A percentile compares a stretch with the other conserved stretches of the same genome.
Conservation (phyloP, 2,113 vertebrate species). For the Lathamus discolor region DNA sequence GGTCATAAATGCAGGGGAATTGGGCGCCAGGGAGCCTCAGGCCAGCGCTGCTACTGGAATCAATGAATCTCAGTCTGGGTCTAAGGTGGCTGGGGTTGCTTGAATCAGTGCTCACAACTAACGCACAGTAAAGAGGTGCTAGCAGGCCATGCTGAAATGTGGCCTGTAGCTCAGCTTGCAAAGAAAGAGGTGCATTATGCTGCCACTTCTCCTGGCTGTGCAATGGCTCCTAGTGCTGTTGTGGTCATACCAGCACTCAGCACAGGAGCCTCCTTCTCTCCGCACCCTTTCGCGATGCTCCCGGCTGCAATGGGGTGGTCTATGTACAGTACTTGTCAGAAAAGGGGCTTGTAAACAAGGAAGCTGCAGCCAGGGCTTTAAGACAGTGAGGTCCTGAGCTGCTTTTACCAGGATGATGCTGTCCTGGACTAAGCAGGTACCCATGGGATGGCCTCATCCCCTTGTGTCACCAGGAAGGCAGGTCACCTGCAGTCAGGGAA, state of each 20-base stretch:
- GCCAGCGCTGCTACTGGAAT: not conserved
- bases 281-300: not conserved
- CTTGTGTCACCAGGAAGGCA: not conserved
- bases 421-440: not conserved
- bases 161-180: not conserved
- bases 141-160: fast-evolving
- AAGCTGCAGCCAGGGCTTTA: not conserved
- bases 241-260: fast-evolving
- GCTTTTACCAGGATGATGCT: not conserved
- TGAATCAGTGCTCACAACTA: not conserved
- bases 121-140: fast-evolving
- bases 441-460: not conserved
- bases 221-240: not conserved
- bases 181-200: not conserved
- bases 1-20: not conserved
- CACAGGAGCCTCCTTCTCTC: not conserved
- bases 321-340: not conserved
- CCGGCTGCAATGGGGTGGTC: not conserved
- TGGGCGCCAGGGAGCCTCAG: not conserved
- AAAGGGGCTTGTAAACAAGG: not conserved
- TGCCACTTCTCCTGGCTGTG: not conserved
- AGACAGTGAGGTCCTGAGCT: not conserved
- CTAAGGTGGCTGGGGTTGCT: fast-evolving
- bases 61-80: not conserved
- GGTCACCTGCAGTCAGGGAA: not conserved